Base-by-base conservation (phyloP, 1,140 invertebrate species). In the Heterodera carotae region DNA sequence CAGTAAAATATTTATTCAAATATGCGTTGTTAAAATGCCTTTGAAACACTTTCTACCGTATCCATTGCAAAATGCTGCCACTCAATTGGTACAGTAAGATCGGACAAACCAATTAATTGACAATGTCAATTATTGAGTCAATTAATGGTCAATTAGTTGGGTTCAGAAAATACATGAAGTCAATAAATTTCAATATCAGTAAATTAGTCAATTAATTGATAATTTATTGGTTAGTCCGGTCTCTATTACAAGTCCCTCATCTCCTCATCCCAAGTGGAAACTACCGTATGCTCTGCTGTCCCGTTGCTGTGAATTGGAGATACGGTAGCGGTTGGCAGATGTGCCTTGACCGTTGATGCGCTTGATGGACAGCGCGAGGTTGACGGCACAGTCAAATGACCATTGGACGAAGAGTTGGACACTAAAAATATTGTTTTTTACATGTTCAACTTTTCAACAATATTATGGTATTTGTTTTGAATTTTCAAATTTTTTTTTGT, bases 311-410 rank as follows among this genome's bases (percentile, higher is more conserved):
- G 29, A 27, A 66, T 31, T 22, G 62, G 62, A 3, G 62, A 66
- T 31, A 34, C 33, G 62, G 62, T 34, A 66, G 27, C 18, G 62
- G 62, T 2, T 29, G 75, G 27, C 29, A 56, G 22, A 33, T 71
- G 69, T 4, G 43, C 43, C 69, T 39, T 71, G 12, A 67, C 25
- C 22, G 74, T 74, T n/a, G 75, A 76, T 10, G 33, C 33, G 29
- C 75, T 31, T 31, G 66, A 34, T n/a, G 75, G 22, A 31, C 33
- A 76, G 25, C 34, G n/a, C 5, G 69, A 74, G 25, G 53, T 73
- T 29, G 67, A 36, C 53, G 66, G 39, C 34, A 78, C 29, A 34
- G 36, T 29, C 75, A 75, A 76, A 29, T 76, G 31, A 15, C 31
- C 62, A n/a, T 27, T 6, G 62, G 62, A 66, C 10, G 62, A 27